Evolutionary conservation across 2,113 vertebrate species (phyloP).

Genomic region (Rhea americana): DNA sequence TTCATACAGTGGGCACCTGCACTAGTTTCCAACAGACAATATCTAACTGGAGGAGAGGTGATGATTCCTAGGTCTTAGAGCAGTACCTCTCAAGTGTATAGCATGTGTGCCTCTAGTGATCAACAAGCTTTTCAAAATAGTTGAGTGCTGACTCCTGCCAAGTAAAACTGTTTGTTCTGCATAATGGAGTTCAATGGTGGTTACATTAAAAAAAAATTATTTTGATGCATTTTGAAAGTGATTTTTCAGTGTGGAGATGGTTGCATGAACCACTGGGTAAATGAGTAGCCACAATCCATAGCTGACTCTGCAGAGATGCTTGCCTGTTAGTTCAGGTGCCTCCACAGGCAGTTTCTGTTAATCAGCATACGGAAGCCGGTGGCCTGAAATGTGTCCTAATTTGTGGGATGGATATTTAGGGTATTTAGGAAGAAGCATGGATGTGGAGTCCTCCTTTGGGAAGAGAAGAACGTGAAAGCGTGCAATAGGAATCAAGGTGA

Average conservation of each 20-base stretch:
- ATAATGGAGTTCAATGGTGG: not conserved
- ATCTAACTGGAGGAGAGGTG: not conserved
- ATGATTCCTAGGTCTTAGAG: not conserved
- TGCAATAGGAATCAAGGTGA: not conserved
- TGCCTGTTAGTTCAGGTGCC: not conserved
- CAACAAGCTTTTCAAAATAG: not conserved
- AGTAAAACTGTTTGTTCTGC: not conserved
- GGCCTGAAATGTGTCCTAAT: not conserved
- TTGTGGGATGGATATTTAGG: not conserved
- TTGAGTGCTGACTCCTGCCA: not conserved
- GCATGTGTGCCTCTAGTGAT: not conserved
- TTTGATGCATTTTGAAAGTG: not conserved
- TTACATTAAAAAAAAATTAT: not conserved
- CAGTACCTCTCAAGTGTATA: not conserved
- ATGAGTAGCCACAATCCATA: not conserved
- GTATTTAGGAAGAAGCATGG: not conserved
- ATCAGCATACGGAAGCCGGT: not conserved
- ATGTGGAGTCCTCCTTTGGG: not conserved
- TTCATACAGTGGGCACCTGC: not conserved
- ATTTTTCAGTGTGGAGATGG: not conserved
- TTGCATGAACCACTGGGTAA: not conserved
- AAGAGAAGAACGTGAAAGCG: not conserved
- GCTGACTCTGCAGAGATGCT: fast-evolving
- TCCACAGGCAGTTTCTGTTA: not conserved
- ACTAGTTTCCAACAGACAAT: not conserved